These are phyloP conservation scores for Aurelia sp. DNA, from an alignment of 30 jellyfish, hydroid and myxozoan genomes.

Conservation along the genomic window DNA sequence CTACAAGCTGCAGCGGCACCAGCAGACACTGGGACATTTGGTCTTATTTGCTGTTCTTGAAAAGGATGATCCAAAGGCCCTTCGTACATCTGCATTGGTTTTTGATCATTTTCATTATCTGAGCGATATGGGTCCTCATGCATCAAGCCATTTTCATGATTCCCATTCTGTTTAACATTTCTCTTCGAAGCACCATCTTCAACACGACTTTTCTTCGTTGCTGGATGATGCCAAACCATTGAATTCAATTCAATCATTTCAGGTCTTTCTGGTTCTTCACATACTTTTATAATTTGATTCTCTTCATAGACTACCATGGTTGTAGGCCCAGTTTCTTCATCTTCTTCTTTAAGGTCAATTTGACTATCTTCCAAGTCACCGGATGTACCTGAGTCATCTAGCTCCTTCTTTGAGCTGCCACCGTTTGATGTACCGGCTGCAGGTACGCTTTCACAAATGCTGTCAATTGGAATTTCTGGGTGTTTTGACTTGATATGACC, in stretches of 20 bases:
- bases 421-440: not conserved
- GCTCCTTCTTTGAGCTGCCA: not conserved
- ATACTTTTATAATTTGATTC: not conserved
- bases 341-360: constrained; percentile 19
- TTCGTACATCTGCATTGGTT: not conserved
- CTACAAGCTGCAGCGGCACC: constrained; percentile 16
- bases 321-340: constrained; percentile 12
- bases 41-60: not conserved
- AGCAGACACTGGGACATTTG: not conserved
- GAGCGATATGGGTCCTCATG: not conserved
- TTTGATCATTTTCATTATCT: not conserved
- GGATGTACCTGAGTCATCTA: constrained; percentile 16
- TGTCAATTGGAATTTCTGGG: constrained; percentile 57
- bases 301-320: not conserved
- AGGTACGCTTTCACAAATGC: constrained; percentile 11
- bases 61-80: not conserved
- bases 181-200: not conserved
- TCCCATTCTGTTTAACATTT: not conserved
- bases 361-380: constrained; percentile 24
- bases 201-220: not conserved
- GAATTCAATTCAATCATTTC: constrained; percentile 56
- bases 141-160: not conserved
- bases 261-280: constrained; percentile 14
- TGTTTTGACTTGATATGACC: constrained; percentile 66
- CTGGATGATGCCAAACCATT: constrained; percentile 66